Conservation (phyloP, 2,888 invertebrate genomes). For the Stenodera caucasica region DNA sequence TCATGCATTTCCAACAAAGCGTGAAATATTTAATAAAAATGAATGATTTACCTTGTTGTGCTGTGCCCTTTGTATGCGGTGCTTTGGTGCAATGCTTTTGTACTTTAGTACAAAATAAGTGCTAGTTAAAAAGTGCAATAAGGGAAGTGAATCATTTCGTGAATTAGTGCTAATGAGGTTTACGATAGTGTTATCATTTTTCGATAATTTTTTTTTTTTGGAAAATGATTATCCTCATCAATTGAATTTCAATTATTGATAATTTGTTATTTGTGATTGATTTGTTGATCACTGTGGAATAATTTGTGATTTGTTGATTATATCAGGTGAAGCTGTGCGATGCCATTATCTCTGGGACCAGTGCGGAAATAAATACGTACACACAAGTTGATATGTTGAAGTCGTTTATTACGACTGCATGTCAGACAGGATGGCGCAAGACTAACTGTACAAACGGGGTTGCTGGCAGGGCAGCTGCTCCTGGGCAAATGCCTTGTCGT, state of each 20-base stretch:
- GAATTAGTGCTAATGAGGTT: constrained; percentile 9
- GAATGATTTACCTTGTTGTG: constrained; percentile 38
- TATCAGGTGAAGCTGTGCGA: constrained; percentile 33
- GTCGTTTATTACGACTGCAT: constrained; percentile 46
- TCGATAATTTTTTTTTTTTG: constrained; percentile 8
- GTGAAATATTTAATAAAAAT: constrained; percentile 13
- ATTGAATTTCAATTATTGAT: not conserved
- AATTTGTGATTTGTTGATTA: constrained; percentile 31
- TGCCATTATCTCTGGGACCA: constrained; percentile 37
- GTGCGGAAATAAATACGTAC: constrained; percentile 44
- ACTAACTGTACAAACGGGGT: constrained; percentile 51
- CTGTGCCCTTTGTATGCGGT: constrained; percentile 36
- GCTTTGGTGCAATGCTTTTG: constrained; percentile 36
- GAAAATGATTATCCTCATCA: constrained; percentile 9
- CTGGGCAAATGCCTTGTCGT: constrained; percentile 48
- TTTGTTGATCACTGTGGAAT: constrained; percentile 30
- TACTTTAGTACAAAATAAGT: constrained; percentile 32
- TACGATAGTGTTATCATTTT: not conserved
- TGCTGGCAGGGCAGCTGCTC: constrained; percentile 50
- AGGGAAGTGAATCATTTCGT: constrained; percentile 35
- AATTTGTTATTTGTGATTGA: constrained; percentile 13
- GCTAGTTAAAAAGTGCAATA: constrained; percentile 36
- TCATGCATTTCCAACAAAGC: not conserved
- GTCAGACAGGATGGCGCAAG: constrained; percentile 48
- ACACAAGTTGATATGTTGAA: constrained; percentile 39